Evolutionary conservation across 1,140 invertebrate species (phyloP).

Genomic region (Vanessa tameamea): DNA sequence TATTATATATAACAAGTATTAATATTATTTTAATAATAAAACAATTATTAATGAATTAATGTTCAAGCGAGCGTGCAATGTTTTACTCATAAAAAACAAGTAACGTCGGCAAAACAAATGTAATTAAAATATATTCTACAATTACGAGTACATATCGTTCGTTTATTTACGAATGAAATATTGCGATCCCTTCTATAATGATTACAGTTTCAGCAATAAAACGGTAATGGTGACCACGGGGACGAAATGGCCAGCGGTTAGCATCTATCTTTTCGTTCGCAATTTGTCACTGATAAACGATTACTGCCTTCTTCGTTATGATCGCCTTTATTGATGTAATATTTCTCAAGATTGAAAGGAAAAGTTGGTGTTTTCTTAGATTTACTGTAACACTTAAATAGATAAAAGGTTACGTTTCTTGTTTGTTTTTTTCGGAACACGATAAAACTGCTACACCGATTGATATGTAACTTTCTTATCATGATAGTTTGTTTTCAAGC

Average conservation of each 20-base stretch:
- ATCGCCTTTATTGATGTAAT: constrained; percentile 25
- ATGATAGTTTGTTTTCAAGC: too few species aligned
- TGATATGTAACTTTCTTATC: too few species aligned
- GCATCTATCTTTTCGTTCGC: constrained; percentile 10
- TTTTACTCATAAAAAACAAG: too few species aligned
- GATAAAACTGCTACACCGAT: too few species aligned
- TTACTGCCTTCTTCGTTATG: constrained; percentile 33
- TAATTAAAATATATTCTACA: too few species aligned
- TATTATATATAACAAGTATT: too few species aligned
- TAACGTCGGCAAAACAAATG: too few species aligned
- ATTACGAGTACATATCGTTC: neutral
- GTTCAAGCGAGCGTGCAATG: too few species aligned
- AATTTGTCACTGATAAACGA: constrained; percentile 37
- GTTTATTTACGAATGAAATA: neutral
- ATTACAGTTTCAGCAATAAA: constrained; percentile 8
- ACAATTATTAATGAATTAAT: too few species aligned
- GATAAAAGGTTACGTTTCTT: neutral
- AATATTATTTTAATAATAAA: too few species aligned
- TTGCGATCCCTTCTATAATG: neutral
- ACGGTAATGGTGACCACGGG: constrained; percentile 9
- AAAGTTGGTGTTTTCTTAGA: neutral
- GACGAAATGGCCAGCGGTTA: constrained; percentile 10
- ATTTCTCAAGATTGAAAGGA: neutral
- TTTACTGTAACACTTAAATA: neutral
- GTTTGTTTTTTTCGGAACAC: neutral